Conservation (phyloP, 2,113 vertebrate species). For the Thamnaconus septentrionalis region DNA sequence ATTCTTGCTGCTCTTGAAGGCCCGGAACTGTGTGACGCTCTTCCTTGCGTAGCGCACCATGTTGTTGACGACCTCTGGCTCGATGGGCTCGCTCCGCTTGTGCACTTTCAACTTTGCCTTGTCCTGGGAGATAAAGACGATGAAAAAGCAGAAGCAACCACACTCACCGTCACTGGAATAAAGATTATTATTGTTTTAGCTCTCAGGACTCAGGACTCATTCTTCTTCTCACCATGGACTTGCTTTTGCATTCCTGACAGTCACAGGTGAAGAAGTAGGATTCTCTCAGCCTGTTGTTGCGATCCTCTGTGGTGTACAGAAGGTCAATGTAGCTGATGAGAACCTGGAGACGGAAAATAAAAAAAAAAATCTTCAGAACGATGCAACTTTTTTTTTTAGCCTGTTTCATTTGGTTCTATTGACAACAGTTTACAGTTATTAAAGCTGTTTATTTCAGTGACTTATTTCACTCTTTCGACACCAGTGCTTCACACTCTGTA, state of each 20-base stretch:
- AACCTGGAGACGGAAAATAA: constrained; percentile 66
- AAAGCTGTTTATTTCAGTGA: too few relatives aligned
- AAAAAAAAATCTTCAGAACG: too few relatives aligned
- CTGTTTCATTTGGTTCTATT: too few relatives aligned
- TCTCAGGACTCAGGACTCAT: not conserved
- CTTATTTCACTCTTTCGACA: too few relatives aligned
- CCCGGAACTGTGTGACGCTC: constrained; percentile 87
- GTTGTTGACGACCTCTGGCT: constrained; percentile 77
- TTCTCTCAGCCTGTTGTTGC: constrained; percentile 86
- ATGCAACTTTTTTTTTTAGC: too few relatives aligned
- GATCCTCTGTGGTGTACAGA: constrained; percentile 91
- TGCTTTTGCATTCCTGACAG: constrained; percentile 86
- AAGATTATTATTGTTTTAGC: not conserved
- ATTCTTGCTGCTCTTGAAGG: constrained; percentile 88
- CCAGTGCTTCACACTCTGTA: too few relatives aligned
- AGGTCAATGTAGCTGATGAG: constrained; percentile 97
- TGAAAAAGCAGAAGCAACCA: not conserved
- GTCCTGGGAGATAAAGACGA: constrained; percentile 76
- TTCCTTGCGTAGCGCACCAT: constrained; percentile 89
- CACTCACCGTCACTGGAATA: not conserved
- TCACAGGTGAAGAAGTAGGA: constrained; percentile 91
- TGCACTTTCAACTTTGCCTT: constrained; percentile 85
- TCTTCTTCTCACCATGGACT: constrained; percentile 77
- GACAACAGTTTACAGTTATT: too few relatives aligned
- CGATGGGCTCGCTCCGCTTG: constrained; percentile 76